Percentiles rank a stretch among this genome's conserved stretches.
phyloP scores from a whole-genome alignment of 1,140 invertebrate species.

The Trachymyrmex septentrionalis region DNA sequence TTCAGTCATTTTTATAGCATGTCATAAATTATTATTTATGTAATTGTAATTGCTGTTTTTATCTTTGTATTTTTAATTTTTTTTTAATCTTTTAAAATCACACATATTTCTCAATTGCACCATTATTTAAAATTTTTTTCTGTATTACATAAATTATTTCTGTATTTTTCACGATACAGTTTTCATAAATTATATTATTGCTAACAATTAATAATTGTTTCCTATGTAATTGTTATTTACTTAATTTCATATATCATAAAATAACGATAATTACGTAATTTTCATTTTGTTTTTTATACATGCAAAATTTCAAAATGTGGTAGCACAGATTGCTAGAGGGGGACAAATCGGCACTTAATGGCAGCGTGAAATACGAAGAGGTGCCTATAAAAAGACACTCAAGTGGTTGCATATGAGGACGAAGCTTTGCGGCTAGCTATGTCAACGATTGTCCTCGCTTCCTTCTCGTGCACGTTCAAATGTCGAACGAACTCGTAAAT shows the following conservation, averaged over 20 bases:
- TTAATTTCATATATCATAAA: background rate
- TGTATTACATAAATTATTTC: background rate
- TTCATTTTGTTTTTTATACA: background rate
- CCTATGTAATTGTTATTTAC: background rate
- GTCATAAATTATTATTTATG: no score
- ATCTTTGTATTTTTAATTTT: no score
- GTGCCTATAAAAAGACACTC: slow-evolving; percentile 66
- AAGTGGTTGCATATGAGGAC: slow-evolving; percentile 78
- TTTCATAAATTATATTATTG: background rate
- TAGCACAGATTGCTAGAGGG: no score
- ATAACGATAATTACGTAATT: background rate
- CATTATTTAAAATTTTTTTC: no score
- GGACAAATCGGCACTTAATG: slow-evolving; percentile 38
- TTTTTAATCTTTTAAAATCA: no score
- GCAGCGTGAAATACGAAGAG: slow-evolving; percentile 74
- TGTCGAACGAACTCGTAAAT: slow-evolving; percentile 70
- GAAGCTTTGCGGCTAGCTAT: slow-evolving; percentile 65
- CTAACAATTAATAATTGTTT: background rate
- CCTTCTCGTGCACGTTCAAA: slow-evolving; percentile 22
- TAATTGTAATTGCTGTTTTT: no score
- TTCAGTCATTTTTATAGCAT: no score
- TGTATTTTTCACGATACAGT: background rate
- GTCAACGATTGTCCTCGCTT: slow-evolving; percentile 66
- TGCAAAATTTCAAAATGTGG: background rate
- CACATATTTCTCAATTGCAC: no score